phyloP scores from a whole-genome alignment of 2,113 vertebrate species.

The Coregonus clupeaformis region DNA sequence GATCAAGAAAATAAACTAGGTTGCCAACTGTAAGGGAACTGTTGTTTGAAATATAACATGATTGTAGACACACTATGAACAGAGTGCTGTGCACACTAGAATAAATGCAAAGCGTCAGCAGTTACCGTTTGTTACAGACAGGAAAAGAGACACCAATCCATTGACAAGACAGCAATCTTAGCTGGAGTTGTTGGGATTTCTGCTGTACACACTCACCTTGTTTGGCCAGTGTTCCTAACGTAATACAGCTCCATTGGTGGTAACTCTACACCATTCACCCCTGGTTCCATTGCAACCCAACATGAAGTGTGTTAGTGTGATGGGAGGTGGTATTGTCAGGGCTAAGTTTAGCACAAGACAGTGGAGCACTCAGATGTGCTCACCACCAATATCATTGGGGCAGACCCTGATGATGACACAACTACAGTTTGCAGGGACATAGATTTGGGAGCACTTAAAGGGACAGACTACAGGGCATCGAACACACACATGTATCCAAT shows the following conservation, averaged over 20 bases:
- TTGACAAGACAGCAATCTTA: background rate
- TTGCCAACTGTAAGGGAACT: background rate
- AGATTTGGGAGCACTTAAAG: no score
- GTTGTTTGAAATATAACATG: background rate
- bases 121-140: background rate
- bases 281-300: constrained; percentile 50
- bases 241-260: constrained; percentile 53
- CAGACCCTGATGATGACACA: background rate
- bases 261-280: constrained; percentile 60
- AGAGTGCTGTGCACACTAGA: background rate
- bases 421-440: constrained; percentile 8
- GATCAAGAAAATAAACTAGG: background rate
- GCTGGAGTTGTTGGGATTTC: background rate
- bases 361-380: background rate
- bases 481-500: no score
- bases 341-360: constrained; percentile 65
- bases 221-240: constrained; percentile 25
- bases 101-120: background rate
- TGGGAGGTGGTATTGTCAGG: constrained; percentile 34
- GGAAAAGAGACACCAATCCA: background rate
- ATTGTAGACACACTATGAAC: background rate
- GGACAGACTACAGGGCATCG: no score
- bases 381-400: no score
- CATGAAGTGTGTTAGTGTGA: constrained; percentile 47
- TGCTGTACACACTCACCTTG: constrained; percentile 50